phyloP scores from a whole-genome alignment of 2,113 vertebrate genomes.

The Xenopus laevis region DNA sequence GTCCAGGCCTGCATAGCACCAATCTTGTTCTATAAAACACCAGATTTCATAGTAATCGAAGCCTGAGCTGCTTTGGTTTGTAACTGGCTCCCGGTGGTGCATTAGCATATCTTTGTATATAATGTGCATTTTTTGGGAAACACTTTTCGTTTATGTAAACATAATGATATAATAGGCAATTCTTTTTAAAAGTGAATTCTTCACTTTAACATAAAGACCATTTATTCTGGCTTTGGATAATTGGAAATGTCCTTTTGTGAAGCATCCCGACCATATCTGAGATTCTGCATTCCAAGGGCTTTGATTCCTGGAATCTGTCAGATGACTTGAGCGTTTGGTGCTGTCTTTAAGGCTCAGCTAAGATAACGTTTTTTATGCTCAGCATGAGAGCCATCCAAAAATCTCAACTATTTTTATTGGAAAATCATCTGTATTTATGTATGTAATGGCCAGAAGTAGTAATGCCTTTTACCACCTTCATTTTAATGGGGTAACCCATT shows the following conservation, averaged over 20 bases:
- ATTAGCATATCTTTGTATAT: too few relatives aligned
- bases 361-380: background rate
- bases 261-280: background rate
- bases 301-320: slow-evolving; percentile 10
- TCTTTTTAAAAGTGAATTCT: background rate
- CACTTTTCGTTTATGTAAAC: too few relatives aligned
- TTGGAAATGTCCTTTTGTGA: background rate
- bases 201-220: background rate
- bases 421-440: background rate
- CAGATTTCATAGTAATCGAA: too few relatives aligned
- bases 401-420: background rate
- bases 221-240: background rate
- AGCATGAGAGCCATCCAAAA: background rate
- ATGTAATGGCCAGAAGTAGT: too few relatives aligned
- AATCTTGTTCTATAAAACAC: too few relatives aligned
- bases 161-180: too few relatives aligned
- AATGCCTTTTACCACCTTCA: too few relatives aligned
- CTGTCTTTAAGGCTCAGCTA: background rate
- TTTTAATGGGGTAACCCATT: too few relatives aligned
- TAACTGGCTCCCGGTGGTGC: too few relatives aligned
- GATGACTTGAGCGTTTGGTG: background rate
- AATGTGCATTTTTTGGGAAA: background rate
- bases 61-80: too few relatives aligned
- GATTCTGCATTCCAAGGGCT: slow-evolving; percentile 1
- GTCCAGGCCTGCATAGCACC: too few relatives aligned